Percentiles rank a stretch among this genome's conserved stretches.
Conservation (phyloP, 2,797 vertebrate species). For the Morelia viridis region DNA sequence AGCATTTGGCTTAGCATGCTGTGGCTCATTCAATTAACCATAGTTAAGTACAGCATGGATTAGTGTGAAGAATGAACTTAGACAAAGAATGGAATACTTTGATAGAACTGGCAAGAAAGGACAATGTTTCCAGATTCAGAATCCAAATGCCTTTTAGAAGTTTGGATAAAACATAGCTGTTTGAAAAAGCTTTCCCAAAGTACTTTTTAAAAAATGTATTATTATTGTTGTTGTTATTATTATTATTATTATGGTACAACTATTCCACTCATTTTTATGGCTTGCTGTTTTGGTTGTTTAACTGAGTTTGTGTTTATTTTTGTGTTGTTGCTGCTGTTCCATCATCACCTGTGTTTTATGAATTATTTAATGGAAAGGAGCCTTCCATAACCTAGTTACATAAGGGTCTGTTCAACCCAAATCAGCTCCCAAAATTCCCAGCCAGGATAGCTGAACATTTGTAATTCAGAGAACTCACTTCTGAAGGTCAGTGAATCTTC, state of each 20-base stretch:
- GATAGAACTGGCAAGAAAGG: neutral
- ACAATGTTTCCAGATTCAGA: neutral
- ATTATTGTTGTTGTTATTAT: neutral
- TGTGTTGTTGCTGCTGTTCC: neutral
- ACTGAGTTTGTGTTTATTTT: neutral
- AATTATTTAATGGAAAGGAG: neutral
- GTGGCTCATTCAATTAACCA: too few species aligned
- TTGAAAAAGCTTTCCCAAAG: neutral
- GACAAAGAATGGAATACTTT: neutral
- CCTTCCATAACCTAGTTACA: neutral
- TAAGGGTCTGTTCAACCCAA: neutral
- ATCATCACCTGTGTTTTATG: neutral
- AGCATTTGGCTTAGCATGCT: neutral
- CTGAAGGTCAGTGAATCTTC: neutral
- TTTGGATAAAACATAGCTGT: neutral
- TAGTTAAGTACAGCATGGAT: neutral
- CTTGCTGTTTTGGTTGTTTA: neutral
- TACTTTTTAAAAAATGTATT: neutral
- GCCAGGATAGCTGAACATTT: neutral
- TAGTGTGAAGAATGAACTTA: neutral
- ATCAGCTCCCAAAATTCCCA: neutral
- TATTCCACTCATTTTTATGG: neutral
- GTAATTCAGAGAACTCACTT: neutral
- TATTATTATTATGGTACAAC: neutral
- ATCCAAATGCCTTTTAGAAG: neutral